Evolutionary conservation across 2,888 invertebrate genomes (phyloP).

Genomic region (Nomada ruficornis): DNA sequence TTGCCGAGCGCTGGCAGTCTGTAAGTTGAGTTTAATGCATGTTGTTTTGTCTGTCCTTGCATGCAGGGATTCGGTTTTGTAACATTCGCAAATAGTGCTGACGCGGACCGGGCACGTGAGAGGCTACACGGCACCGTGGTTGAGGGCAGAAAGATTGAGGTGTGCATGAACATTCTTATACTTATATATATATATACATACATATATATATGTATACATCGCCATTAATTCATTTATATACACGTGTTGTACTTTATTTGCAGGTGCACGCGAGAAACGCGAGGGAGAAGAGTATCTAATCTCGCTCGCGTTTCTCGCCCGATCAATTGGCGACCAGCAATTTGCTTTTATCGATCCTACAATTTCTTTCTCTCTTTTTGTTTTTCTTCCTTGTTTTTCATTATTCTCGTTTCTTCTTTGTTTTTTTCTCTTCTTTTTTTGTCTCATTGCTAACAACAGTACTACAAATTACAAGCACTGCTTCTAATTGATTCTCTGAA

Average conservation of each 20-base stretch:
- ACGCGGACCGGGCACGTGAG: constrained; percentile 99
- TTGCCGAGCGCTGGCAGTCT: constrained; percentile 82
- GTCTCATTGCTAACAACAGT: constrained; percentile 10
- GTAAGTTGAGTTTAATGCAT: constrained; percentile 91
- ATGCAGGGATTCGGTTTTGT: constrained; percentile 99
- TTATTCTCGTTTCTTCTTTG: not conserved
- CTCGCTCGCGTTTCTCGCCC: constrained; percentile 24
- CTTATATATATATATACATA: constrained; percentile 80
- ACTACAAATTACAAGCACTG: constrained; percentile 24
- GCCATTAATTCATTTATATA: constrained; percentile 69
- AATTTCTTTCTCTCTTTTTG: not conserved
- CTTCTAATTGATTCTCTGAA: constrained; percentile 21
- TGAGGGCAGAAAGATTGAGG: constrained; percentile 99
- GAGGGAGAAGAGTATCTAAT: not conserved
- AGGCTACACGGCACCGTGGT: constrained; percentile 99
- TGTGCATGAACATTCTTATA: constrained; percentile 95
- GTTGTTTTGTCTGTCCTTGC: constrained; percentile 97
- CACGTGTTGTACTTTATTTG: constrained; percentile 34
- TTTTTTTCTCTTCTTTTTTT: not conserved
- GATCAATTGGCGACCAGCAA: constrained; percentile 53
- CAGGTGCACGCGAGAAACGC: constrained; percentile 64
- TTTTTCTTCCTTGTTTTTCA: too few relatives aligned
- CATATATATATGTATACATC: constrained; percentile 82
- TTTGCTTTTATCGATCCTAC: constrained; percentile 21
- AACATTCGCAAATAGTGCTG: constrained; percentile 99